Evolutionary conservation across 1,140 invertebrate genomes (phyloP).

Genomic region (Maniola jurtina): DNA sequence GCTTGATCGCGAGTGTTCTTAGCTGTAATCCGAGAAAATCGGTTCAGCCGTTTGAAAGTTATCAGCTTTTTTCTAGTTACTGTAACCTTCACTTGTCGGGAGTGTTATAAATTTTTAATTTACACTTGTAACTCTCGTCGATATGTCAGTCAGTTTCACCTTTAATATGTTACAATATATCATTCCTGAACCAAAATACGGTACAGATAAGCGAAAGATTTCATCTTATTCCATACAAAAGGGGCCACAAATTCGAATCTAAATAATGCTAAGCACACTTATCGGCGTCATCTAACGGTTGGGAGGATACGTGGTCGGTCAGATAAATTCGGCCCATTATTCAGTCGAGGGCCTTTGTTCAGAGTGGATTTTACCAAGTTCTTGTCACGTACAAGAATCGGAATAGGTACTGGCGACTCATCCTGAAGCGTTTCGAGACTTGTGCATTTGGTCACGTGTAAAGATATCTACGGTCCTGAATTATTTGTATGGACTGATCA

Average conservation of each 20-base stretch:
- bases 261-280: constrained; percentile 41
- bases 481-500: background rate
- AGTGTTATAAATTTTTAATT: too few relatives aligned
- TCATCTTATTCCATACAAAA: constrained; percentile 24
- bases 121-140: too few relatives aligned
- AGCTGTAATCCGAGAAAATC: too few relatives aligned
- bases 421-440: background rate
- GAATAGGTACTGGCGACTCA: constrained; percentile 19
- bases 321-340: constrained; percentile 43
- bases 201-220: constrained; percentile 5
- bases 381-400: constrained; percentile 44
- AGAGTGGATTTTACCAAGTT: constrained; percentile 37
- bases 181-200: background rate
- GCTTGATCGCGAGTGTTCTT: too few relatives aligned
- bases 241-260: constrained; percentile 30
- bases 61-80: too few relatives aligned
- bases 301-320: constrained; percentile 38
- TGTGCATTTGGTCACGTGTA: background rate
- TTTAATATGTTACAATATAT: too few relatives aligned
- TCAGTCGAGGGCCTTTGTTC: constrained; percentile 38
- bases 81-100: too few relatives aligned
- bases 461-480: background rate
- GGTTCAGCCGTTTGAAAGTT: too few relatives aligned
- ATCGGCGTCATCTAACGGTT: constrained; percentile 37
- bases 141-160: too few relatives aligned